Evolutionary conservation across 2,797 vertebrate genomes (phyloP), one percentile per base, ranked within the genome.

Genomic region (Sebastes melanostomus): DNA sequence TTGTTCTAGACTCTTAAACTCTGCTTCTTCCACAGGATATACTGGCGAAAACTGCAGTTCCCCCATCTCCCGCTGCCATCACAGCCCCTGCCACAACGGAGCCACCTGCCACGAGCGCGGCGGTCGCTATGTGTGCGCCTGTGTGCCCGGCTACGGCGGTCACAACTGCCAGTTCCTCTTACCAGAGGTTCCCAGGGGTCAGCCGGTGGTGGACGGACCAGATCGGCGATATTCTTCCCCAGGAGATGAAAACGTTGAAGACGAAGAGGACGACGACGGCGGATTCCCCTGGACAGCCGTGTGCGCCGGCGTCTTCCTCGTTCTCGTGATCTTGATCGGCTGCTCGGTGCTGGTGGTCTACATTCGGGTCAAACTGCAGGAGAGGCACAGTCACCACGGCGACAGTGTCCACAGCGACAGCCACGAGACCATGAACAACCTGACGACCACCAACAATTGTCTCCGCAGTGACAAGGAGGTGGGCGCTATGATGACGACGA

Each of bases 391-490:
- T 83, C 97, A 96, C 70, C 95, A 94, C 0, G 91, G 96, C 0
- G 95, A 96, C 30, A 95, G 94, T 78, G 82, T 93, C 69, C 95
- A 95, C 63, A 96, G 95, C 0, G 98, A 99, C 93, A 96, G 96
- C 82, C 94, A 82, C 0, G 98, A 99, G 89, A 99, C 98, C 84
- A 99, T 99, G 98, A 99, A 99, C 95, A 99, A 99, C 93, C 92
- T 99, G 89, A 97, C 93, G 0, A 94, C 94, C 38, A 92, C 98
- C 14, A 98, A 96, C 92, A 99, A 96, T 85, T 97, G 97, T 91
- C 97, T 97, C 66, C 97, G 97, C 27, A 96, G 96, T 13, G 98
- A 99, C 87, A 99, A 99, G 90, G 98, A 98, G 91, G 92, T 98
- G 85, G 95, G 96, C 1, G 91, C 98, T 50, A 95, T 98, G 89